A percentile compares a stretch with the other conserved stretches of the same genome.
Conservation (phyloP, 1,140 invertebrate species). For the Leptopilina clavipes region DNA sequence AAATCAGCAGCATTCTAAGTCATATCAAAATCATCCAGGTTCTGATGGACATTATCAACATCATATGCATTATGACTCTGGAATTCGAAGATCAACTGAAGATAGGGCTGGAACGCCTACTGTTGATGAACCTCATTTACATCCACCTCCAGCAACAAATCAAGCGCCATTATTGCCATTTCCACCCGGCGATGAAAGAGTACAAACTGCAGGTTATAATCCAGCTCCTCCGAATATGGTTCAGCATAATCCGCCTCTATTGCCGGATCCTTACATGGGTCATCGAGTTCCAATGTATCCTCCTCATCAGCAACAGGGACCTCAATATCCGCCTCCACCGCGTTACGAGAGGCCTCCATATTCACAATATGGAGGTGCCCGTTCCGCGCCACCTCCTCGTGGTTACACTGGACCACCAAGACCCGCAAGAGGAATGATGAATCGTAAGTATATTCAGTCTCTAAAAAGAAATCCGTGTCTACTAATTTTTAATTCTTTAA, state of each 20-base stretch:
- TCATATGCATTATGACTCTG: conserved; percentile 71
- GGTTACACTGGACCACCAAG: conserved; percentile 69
- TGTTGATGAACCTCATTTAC: conserved; percentile 72
- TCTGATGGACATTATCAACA: conserved; percentile 66
- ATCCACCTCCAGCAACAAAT: conserved; percentile 57
- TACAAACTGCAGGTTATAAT: conserved; percentile 64
- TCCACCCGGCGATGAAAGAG: conserved; percentile 71
- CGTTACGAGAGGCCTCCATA: conserved; percentile 69
- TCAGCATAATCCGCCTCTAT: conserved; percentile 66
- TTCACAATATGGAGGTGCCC: conserved; percentile 63
- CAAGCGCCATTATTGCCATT: conserved; percentile 69
- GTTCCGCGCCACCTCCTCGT: conserved; percentile 66
- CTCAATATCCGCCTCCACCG: conserved; percentile 70
- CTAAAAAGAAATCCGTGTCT: no score
- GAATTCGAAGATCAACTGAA: conserved; percentile 73
- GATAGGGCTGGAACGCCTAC: conserved; percentile 83
- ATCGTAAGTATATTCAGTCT: conserved; percentile 58
- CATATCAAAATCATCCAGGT: conserved; percentile 62
- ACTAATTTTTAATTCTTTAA: no score
- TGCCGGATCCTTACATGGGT: conserved; percentile 71
- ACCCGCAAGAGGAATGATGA: conserved; percentile 68
- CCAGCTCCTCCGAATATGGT: conserved; percentile 68
- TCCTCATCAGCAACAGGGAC: conserved; percentile 64
- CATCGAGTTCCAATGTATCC: conserved; percentile 71
- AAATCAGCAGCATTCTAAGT: conserved; percentile 63